Base-by-base conservation (phyloP, 2,888 invertebrate genomes). In the Plebejus melissa region DNA sequence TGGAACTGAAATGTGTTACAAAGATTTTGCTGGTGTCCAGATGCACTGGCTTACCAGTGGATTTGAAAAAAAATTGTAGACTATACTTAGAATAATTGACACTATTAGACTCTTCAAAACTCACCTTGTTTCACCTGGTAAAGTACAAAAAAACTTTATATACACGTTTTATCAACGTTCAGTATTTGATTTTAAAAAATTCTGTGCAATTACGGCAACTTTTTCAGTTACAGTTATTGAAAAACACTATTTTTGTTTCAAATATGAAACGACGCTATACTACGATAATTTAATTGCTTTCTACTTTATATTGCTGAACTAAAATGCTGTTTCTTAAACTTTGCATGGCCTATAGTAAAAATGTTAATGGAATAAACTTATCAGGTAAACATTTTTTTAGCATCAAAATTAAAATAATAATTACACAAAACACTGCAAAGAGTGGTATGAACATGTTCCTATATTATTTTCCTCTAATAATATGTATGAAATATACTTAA, bases 81-180 rank as follows among this genome's bases (percentile, higher is more conserved):
- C 32, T 32, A 32, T 5, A 65, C 65, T n/a, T 58, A 58, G 58
- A 58, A 54, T 54, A 54, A 54, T 54, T 54, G 3, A 54, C 16
- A 54, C 54, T 54, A 13, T 50, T 16, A 54, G 54, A 54, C 54
- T 16, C 54, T 13, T 54, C 4, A 60, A 22, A 65, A 65, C 65
- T 65, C 65, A 65, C 65, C 65, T 65, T 65, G 65, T 36, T 65
- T 65, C 65, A 65, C 65, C 32, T 16, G 32, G 5, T 28, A 65
- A 13, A 32, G 13, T 32, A 32, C 32, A 32, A 11, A 58, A 13
- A 65, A 65, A 65, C 13, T 11, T 11, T 28, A 9, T 28, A 9
- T 28, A 28, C 9, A 60, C 28, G 46, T 46, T 46, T 46, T 46
- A 11, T 46, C 46, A 46, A 46, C 22, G 22, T 22, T 22, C 41